A percentile compares a stretch with the other conserved stretches of the same genome.
Evolutionary conservation across 30 jellyfish, hydroid and myxozoan species (phyloP).

Genomic region (Hydractinia symbiolongicarpus): DNA sequence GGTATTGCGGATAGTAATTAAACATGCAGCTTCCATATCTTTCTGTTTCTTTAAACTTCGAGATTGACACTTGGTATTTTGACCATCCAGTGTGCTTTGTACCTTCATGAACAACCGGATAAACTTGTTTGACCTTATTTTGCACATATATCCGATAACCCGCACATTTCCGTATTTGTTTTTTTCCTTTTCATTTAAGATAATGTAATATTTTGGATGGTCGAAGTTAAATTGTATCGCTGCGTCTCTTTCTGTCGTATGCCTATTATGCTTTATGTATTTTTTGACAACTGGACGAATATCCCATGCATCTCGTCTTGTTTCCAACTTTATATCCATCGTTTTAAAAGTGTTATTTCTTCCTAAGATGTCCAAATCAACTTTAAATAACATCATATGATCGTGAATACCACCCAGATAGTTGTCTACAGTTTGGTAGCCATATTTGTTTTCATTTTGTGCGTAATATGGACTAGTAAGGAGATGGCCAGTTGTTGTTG

Average conservation of each 20-base stretch:
- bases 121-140: slow-evolving; percentile 53
- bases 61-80: too few species aligned
- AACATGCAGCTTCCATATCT: too few species aligned
- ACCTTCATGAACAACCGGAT: too few species aligned
- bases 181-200: slow-evolving; percentile 43
- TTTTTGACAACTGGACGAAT: slow-evolving; percentile 28
- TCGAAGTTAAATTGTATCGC: slow-evolving; percentile 56
- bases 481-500: slow-evolving; percentile 73
- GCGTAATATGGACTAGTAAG: slow-evolving; percentile 40
- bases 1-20: too few species aligned
- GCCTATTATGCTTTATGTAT: slow-evolving; percentile 36
- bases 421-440: slow-evolving; percentile 33
- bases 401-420: slow-evolving; percentile 66
- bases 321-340: slow-evolving; percentile 42
- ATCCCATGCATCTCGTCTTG: slow-evolving; percentile 48
- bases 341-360: slow-evolving; percentile 65
- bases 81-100: too few species aligned
- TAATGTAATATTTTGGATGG: slow-evolving; percentile 56
- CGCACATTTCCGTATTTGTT: slow-evolving; percentile 52
- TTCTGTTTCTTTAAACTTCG: too few species aligned
- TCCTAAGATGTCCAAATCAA: slow-evolving; percentile 73
- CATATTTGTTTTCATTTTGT: slow-evolving; percentile 58
- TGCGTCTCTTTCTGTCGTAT: slow-evolving; percentile 65
- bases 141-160: slow-evolving; percentile 51
- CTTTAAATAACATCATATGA: slow-evolving; percentile 62